Conservation (phyloP, 2,113 vertebrate species). For the Ctenodactylus gundi region DNA sequence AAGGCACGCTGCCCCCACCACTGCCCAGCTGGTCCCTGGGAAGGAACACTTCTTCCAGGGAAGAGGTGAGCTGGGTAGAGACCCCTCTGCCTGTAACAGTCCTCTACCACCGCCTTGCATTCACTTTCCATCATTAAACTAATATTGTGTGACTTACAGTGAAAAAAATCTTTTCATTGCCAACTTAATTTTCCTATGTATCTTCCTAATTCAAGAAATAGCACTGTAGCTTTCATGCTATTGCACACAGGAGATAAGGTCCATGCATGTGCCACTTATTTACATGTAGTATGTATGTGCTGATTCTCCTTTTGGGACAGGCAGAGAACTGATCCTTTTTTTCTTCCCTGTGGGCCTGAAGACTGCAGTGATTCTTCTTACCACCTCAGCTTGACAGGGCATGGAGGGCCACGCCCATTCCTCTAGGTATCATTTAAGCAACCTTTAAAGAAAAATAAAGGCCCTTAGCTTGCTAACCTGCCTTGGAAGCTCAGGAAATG, state of each 20-base stretch:
- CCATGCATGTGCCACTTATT: neutral
- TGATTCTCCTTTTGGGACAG: neutral
- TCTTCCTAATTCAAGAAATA: neutral
- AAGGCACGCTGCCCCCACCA: neutral
- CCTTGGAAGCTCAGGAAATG: neutral
- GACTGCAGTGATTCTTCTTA: neutral
- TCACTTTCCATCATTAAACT: neutral
- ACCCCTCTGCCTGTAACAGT: neutral
- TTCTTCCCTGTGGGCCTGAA: neutral
- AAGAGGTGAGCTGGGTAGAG: neutral
- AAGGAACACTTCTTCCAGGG: neutral
- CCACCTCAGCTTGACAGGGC: neutral
- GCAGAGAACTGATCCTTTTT: neutral
- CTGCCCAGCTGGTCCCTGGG: neutral
- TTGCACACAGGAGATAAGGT: neutral
- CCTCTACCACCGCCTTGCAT: neutral
- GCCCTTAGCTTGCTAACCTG: neutral
- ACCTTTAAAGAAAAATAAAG: neutral
- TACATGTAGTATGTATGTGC: neutral
- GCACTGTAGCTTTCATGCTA: neutral
- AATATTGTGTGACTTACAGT: neutral
- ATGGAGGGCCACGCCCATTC: slow-evolving; percentile 68
- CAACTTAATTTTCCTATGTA: neutral
- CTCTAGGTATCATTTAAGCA: neutral
- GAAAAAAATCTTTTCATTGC: neutral